Evolutionary conservation across 2,113 vertebrate genomes (phyloP).

Genomic region (Candoia aspera): DNA sequence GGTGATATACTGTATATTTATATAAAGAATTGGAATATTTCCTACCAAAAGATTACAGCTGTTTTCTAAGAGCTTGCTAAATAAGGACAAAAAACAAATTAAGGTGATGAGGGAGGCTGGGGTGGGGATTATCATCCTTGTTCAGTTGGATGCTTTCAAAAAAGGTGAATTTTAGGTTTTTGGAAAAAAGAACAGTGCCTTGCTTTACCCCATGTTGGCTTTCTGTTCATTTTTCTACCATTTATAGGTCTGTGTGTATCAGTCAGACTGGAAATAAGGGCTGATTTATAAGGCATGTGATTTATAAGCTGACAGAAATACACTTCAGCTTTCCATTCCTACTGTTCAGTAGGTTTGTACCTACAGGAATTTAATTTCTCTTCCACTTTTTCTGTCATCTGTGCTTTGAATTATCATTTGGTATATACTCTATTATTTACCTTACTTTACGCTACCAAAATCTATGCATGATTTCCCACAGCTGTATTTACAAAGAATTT

Average conservation of each 20-base stretch:
- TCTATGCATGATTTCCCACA: not conserved
- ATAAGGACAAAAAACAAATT: not conserved
- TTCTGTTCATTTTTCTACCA: not conserved
- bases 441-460: not conserved
- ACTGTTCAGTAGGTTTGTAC: slow-evolving; percentile 1
- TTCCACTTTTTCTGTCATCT: slow-evolving; percentile 1
- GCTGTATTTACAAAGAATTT: not conserved
- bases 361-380: slow-evolving; percentile 27
- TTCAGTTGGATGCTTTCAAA: not conserved
- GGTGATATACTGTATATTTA: not conserved
- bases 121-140: not conserved
- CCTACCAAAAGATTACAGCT: not conserved
- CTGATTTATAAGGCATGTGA: slow-evolving; percentile 1
- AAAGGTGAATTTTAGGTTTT: not conserved
- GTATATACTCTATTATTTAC: slow-evolving; percentile 17
- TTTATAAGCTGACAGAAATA: slow-evolving; percentile 27
- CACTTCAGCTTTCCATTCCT: not conserved
- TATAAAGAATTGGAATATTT: not conserved
- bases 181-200: not conserved
- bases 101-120: not conserved
- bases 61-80: not conserved
- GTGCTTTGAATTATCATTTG: slow-evolving; percentile 18
- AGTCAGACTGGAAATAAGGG: not conserved
- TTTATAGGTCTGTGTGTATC: not conserved
- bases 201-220: not conserved